Evolutionary conservation across 2,113 vertebrate species (phyloP).

Genomic region (Struthio camelus): DNA sequence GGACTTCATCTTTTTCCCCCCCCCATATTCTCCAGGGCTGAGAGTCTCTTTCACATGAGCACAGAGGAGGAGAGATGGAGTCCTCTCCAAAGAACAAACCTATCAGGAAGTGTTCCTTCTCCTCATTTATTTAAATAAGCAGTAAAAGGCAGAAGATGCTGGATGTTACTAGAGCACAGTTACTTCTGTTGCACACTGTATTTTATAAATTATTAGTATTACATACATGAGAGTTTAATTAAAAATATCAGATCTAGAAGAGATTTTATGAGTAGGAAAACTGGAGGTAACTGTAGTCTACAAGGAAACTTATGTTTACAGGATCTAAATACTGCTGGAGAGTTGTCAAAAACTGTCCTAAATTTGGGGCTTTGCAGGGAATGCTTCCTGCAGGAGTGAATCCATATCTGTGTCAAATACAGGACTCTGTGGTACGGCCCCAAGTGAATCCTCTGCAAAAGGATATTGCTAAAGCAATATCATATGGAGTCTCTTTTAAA

Average conservation of each 20-base stretch:
- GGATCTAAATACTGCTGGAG: background rate
- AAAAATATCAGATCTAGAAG: background rate
- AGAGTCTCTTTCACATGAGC: background rate
- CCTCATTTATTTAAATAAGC: background rate
- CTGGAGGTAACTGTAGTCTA: background rate
- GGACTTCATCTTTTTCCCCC: background rate
- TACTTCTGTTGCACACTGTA: fast-evolving
- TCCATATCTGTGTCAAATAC: background rate
- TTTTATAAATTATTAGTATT: background rate
- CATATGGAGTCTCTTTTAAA: background rate
- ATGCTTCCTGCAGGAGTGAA: background rate
- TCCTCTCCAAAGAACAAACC: background rate
- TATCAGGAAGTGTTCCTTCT: background rate
- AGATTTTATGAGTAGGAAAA: background rate
- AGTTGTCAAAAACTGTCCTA: background rate
- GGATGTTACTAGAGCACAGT: background rate
- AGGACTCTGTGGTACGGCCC: background rate
- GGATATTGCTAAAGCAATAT: background rate
- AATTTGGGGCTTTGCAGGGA: background rate
- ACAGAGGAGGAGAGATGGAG: background rate
- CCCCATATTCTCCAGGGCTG: background rate
- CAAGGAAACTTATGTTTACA: background rate
- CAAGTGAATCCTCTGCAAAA: background rate
- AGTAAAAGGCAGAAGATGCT: background rate
- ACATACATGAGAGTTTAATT: background rate